phyloP scores from a whole-genome alignment of 2,797 vertebrate species.

The Gallirallus australis region DNA sequence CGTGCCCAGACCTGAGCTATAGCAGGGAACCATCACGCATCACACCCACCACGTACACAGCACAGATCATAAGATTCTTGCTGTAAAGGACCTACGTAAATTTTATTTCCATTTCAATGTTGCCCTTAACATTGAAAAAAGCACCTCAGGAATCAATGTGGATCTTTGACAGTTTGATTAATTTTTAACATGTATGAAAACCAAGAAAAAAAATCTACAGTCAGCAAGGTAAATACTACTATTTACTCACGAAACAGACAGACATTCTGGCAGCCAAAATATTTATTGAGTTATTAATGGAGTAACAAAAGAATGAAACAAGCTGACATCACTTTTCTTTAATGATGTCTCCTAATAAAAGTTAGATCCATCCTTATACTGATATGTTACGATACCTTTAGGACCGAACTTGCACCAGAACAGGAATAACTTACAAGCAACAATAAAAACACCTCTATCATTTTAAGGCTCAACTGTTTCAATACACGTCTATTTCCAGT shows the following conservation, averaged over 20 bases:
- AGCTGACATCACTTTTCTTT: neutral
- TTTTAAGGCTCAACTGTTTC: neutral
- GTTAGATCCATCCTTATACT: neutral
- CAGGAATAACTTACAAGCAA: neutral
- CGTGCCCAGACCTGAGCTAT: neutral
- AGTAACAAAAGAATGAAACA: neutral
- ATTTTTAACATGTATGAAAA: conserved; percentile 22
- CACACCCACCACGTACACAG: fast-evolving
- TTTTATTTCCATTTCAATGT: neutral
- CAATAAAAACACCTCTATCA: neutral
- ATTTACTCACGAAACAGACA: neutral
- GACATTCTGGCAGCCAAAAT: neutral
- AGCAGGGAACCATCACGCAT: neutral
- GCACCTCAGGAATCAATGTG: neutral
- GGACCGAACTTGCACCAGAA: neutral
- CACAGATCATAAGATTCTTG: fast-evolving
- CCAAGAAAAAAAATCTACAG: neutral
- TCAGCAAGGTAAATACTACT: neutral
- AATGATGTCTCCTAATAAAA: neutral
- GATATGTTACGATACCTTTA: neutral
- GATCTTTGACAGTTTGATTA: neutral
- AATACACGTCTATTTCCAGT: neutral
- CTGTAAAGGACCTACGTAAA: neutral
- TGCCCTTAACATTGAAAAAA: neutral
- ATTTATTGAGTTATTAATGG: neutral